Evolutionary conservation across 1,140 invertebrate genomes (phyloP).

Genomic region (Drosophila setifemur): DNA sequence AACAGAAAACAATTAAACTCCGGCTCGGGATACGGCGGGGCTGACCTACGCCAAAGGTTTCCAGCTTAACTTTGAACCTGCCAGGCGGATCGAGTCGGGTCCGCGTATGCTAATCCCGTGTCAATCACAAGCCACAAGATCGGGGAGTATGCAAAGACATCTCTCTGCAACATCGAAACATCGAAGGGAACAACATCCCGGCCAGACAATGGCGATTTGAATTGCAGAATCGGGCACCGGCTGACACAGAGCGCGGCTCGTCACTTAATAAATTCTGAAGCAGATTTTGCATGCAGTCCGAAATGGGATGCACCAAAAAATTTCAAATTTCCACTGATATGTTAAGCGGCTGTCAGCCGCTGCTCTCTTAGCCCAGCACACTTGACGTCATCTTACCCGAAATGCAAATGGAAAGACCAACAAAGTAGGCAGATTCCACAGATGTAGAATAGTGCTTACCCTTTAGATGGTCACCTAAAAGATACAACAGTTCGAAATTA

Average conservation of each 20-base stretch:
- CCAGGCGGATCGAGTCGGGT: background rate
- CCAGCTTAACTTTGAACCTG: slow-evolving; percentile 70
- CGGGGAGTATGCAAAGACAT: slow-evolving; percentile 58
- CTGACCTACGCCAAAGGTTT: slow-evolving; percentile 72
- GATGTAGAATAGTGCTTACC: background rate
- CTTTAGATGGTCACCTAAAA: too few relatives aligned
- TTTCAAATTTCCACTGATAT: slow-evolving; percentile 77
- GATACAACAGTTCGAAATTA: too few relatives aligned
- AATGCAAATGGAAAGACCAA: slow-evolving; percentile 61
- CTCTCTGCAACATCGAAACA: slow-evolving; percentile 23
- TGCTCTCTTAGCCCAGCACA: slow-evolving; percentile 34
- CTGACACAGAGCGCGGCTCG: slow-evolving; percentile 44
- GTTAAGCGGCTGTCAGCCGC: slow-evolving; percentile 74
- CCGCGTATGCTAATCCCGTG: slow-evolving; percentile 67
- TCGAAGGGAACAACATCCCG: slow-evolving; percentile 23
- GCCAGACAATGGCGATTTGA: slow-evolving; percentile 76
- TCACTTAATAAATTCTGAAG: slow-evolving; percentile 81
- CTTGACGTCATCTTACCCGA: slow-evolving; percentile 74
- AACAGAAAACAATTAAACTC: slow-evolving; percentile 72
- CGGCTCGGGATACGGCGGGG: slow-evolving; percentile 14
- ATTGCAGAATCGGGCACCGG: slow-evolving; percentile 63
- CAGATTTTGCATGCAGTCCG: slow-evolving; percentile 73
- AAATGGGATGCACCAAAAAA: slow-evolving; percentile 51
- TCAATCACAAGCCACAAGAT: slow-evolving; percentile 75
- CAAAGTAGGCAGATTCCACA: background rate